These are phyloP conservation scores for Lophotis ruficrista DNA, from an alignment of 2,113 vertebrate species.

Conservation along the genomic window DNA sequence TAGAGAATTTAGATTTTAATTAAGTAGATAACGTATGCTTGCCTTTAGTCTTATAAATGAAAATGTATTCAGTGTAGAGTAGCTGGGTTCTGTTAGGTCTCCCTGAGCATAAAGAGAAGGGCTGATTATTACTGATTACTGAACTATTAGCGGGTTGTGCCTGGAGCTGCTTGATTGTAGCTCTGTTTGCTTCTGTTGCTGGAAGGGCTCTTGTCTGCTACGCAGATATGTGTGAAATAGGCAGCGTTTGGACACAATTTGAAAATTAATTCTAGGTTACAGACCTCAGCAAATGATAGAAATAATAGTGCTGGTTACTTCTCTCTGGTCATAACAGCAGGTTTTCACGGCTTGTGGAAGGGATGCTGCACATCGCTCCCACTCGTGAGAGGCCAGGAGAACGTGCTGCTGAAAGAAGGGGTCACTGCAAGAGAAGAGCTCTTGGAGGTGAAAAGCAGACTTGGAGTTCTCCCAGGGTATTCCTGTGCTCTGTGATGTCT, in stretches of 20 bases:
- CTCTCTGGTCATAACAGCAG: conserved; percentile 19
- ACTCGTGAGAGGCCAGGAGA: not conserved
- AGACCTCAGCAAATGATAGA: conserved; percentile 44
- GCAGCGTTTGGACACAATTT: conserved; percentile 2
- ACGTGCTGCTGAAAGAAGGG: not conserved
- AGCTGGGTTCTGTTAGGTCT: conserved; percentile 68
- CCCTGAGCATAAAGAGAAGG: conserved; percentile 68
- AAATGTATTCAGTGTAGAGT: conserved; percentile 74
- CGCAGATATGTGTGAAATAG: conserved; percentile 42
- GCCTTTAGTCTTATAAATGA: conserved; percentile 68
- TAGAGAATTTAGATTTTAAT: conserved; percentile 80
- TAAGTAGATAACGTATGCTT: conserved; percentile 77
- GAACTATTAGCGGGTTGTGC: conserved; percentile 70
- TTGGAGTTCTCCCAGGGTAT: not conserved
- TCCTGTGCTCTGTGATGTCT: not conserved
- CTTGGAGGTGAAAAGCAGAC: not conserved
- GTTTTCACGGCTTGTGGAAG: conserved; percentile 17
- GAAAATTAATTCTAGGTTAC: conserved; percentile 63
- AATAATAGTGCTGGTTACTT: conserved; percentile 38
- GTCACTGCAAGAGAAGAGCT: conserved; percentile 3
- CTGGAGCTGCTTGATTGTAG: conserved; percentile 68
- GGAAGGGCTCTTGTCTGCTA: conserved; percentile 62
- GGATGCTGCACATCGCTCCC: not conserved
- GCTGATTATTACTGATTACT: conserved; percentile 77
- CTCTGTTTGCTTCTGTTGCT: conserved; percentile 57